A percentile compares a stretch with the other conserved stretches of the same genome.
These are phyloP conservation scores for Callochromis pleurospilus DNA, from an alignment of 2,113 vertebrate genomes.

Conservation along the genomic window DNA sequence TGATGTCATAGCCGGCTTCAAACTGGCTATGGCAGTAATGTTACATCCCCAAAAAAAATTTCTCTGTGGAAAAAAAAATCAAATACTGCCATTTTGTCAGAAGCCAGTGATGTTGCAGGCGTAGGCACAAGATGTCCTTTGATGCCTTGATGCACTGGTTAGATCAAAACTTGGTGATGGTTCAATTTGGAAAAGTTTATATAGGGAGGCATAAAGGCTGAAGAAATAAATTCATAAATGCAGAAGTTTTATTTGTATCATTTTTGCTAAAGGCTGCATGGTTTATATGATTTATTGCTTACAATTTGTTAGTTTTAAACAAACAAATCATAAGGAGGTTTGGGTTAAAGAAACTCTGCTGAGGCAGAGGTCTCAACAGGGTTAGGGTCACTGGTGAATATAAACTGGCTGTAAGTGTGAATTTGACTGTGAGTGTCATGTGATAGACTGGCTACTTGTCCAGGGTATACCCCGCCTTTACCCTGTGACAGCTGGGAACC, in stretches of 20 bases:
- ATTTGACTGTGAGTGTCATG: background rate
- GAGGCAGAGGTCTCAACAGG: background rate
- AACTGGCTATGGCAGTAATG: background rate
- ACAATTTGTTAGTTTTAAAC: background rate
- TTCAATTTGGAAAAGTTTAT: background rate
- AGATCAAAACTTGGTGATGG: background rate
- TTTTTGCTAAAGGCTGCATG: background rate
- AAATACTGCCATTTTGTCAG: background rate
- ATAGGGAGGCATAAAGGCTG: background rate
- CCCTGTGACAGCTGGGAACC: background rate
- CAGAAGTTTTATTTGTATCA: background rate
- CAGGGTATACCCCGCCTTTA: background rate
- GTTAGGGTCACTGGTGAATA: background rate
- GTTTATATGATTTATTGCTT: background rate
- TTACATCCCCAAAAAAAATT: rapidly evolving
- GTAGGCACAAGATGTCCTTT: background rate
- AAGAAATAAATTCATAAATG: background rate
- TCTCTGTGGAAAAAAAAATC: background rate
- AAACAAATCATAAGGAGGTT: background rate
- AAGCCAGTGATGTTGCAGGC: background rate
- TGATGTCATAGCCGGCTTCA: background rate
- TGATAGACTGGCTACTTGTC: background rate
- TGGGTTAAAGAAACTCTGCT: background rate
- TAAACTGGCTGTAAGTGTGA: background rate
- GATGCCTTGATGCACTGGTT: background rate